Evolutionary conservation across 2,113 vertebrate genomes (phyloP).

Genomic region (Dipodomys spectabilis): DNA sequence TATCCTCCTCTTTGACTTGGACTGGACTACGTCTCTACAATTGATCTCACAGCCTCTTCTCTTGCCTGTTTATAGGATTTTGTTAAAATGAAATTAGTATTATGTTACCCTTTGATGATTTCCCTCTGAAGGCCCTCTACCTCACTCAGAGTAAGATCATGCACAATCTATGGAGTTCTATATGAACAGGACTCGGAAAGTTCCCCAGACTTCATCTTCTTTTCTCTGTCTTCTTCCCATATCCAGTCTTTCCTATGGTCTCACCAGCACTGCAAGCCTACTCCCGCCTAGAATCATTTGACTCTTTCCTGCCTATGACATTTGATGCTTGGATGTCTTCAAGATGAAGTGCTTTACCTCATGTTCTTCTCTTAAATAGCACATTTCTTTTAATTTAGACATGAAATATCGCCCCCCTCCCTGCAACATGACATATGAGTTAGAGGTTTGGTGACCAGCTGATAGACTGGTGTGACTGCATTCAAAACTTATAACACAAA

Average conservation of each 20-base stretch:
- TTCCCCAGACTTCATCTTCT: not conserved
- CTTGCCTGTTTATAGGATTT: not conserved
- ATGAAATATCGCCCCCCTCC: too few relatives aligned
- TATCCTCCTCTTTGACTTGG: not conserved
- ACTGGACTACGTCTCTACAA: not conserved
- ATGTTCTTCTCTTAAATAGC: not conserved
- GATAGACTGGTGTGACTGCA: too few relatives aligned
- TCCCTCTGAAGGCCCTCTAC: not conserved
- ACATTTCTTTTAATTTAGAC: not conserved
- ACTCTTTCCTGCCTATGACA: not conserved
- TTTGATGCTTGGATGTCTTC: not conserved
- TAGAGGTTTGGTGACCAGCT: too few relatives aligned
- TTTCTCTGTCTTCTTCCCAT: not conserved
- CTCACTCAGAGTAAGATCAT: not conserved
- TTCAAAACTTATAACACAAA: too few relatives aligned
- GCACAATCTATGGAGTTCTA: rapidly evolving
- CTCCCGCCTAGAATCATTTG: not conserved
- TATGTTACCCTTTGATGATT: not conserved
- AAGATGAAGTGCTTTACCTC: not conserved
- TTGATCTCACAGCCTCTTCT: not conserved
- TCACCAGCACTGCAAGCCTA: not conserved
- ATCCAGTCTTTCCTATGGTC: too few relatives aligned
- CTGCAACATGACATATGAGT: too few relatives aligned
- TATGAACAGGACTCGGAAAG: too few relatives aligned
- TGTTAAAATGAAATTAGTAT: not conserved